These are phyloP conservation scores for Tinamus guttatus DNA, from an alignment of 2,113 vertebrate genomes.

Conservation along the genomic window DNA sequence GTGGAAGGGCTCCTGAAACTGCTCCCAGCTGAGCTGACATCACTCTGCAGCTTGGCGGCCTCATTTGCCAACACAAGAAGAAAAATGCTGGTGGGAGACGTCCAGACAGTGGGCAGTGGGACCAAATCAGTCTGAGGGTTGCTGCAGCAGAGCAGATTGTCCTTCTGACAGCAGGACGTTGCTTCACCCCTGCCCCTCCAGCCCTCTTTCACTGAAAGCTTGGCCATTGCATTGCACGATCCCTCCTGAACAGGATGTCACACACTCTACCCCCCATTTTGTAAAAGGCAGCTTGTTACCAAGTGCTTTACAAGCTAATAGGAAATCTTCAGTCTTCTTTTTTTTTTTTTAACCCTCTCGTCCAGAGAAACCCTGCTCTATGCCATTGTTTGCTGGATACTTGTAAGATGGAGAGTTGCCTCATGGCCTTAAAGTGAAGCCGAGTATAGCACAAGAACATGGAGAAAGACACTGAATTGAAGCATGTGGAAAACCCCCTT, in stretches of 20 bases:
- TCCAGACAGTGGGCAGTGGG: not conserved
- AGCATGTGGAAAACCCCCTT: not conserved
- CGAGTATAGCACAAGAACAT: rapidly evolving
- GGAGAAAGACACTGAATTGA: not conserved
- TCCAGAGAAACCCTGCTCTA: not conserved
- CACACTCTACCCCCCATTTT: not conserved
- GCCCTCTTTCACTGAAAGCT: not conserved
- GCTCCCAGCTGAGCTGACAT: not conserved
- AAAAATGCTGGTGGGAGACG: not conserved
- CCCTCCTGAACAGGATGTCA: not conserved
- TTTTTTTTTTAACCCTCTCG: not conserved
- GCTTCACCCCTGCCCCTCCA: not conserved
- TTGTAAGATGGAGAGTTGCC: not conserved
- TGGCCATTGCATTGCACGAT: not conserved
- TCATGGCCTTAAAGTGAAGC: not conserved
- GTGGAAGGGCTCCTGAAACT: not conserved
- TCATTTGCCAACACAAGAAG: not conserved
- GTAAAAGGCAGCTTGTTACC: not conserved
- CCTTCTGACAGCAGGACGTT: not conserved
- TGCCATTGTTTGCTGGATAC: not conserved
- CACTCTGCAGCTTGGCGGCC: not conserved
- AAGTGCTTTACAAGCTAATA: not conserved
- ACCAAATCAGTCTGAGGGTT: not conserved
- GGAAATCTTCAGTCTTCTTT: not conserved
- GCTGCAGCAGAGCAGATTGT: not conserved